Evolutionary conservation across 2,113 vertebrate genomes (phyloP), one percentile per base, ranked within the genome.

Genomic region (Scomber colias): DNA sequence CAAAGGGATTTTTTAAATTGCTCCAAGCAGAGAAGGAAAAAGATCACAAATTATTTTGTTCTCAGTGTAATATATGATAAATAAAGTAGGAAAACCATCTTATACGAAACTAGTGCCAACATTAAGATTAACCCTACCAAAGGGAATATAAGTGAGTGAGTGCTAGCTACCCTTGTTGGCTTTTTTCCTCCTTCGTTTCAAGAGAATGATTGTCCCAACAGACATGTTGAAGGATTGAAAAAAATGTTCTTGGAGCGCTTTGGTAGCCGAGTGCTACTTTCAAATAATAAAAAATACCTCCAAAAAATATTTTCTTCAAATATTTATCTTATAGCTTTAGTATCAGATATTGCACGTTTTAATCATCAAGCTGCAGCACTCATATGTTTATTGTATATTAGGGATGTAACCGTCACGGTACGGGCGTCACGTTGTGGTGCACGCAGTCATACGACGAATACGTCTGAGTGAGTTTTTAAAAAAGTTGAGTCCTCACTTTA

Each of bases 11-110:
- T 3, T 14, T 61, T 57, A 4, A 72, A 30, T 44, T 2, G 12
- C 40, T 49, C 8, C 49, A 30, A 50, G 3, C 21, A 66, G 17
- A 56, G 50, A 46, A 17, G 7, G 1, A 46, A 50, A 60, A 59
- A 75, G 5, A 31, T 61, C 49, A 54, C 57, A 57, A 62, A 78
- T 57, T 1, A 71, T 74, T 59, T 57, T 19, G 31, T 62, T 66
- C 31, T 61, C 31, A 30, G 56, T 50, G 51, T 13, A 50, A 68
- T 21, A 62, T 62, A 0, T 53, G 72, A 69, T 46, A 51, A 75
- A 71, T 57, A 14, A 62, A 71, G 78, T 6, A 27, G 35, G 17
- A 54, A 81, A 77, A 62, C 53, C 68, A 44, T 72, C 24, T 56
- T 63, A 31, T 68, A n/a, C 44, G 40, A 79, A 74, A 75, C 11